Percentiles rank a stretch among this genome's conserved stretches.
Conservation (phyloP, 1,140 invertebrate genomes). For the Nomia melanderi region DNA sequence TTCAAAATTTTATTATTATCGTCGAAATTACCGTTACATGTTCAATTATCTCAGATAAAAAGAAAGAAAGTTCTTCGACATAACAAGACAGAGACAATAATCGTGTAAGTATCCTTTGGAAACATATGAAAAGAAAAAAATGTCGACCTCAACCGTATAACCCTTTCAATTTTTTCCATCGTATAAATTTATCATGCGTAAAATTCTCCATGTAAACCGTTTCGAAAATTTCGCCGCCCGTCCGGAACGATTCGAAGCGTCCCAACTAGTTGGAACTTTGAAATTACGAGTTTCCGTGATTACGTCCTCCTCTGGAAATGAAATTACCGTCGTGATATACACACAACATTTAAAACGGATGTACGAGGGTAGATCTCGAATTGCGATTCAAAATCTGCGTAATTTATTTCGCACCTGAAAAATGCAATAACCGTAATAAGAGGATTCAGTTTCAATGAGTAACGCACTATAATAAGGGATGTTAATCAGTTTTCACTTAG, state of each 20-base stretch:
- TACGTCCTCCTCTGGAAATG: not conserved
- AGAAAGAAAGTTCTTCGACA: too few species aligned
- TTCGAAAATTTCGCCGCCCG: not conserved
- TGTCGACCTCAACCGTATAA: too few species aligned
- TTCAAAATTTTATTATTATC: too few species aligned
- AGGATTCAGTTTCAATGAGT: not conserved
- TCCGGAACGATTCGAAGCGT: constrained; percentile 2
- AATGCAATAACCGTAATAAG: constrained; percentile 2
- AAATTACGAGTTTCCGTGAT: constrained; percentile 14
- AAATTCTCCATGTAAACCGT: not conserved
- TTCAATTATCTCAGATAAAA: too few species aligned
- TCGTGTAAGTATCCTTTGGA: too few species aligned
- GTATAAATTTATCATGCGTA: not conserved
- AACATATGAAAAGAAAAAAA: too few species aligned
- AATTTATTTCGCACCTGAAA: constrained; percentile 9
- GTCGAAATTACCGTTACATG: too few species aligned
- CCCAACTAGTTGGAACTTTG: constrained; percentile 11
- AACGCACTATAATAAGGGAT: constrained; percentile 19
- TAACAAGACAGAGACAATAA: too few species aligned
- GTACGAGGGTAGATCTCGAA: not conserved
- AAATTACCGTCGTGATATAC: constrained; percentile 12
- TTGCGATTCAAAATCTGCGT: constrained; percentile 9
- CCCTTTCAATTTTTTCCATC: too few species aligned
- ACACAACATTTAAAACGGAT: not conserved
- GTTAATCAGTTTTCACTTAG: constrained; percentile 30